Evolutionary conservation across 2,888 invertebrate genomes (phyloP), one percentile per base, ranked within the genome.

Genomic region (Heliconius hortense): DNA sequence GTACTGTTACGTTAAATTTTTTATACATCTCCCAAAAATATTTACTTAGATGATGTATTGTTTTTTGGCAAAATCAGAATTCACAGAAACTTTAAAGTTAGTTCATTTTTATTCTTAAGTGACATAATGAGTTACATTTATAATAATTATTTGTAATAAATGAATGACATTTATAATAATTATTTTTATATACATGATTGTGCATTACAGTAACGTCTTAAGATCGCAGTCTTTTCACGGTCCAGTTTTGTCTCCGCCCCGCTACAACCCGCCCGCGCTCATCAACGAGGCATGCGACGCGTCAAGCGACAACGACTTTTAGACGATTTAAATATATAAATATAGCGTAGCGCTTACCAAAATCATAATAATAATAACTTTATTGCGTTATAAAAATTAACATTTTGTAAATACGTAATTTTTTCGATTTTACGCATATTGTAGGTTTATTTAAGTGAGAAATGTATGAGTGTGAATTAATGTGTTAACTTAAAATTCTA

Each of bases 161-260:
- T 73, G 77, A 35, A 43, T 73, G 77, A 15, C 79, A 53, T 43
- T 43, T 74, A 43, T 18, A 53, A 35, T 68, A 24, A 24, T 48
- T 43, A 75, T 35, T 60, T 43, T 26, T 18, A 13, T 80, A 87
- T n/a, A n/a, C 21, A 56, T 11, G 11, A 56, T 56, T n/a, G 4
- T n/a, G 11, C 4, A 87, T 60, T 60, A 75, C 93, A 94, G 94
- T 85, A 94, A 93, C 83, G 95, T 95, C 80, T 91, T 95, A 78
- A 93, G 95, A 82, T 95, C 95, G 81, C 95, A 95, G 87, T 95
- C 95, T 79, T 95, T 95, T 88, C 95, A 95, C 87, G 95, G 95
- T 68, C 95, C 94, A 56, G 90, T 94, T 82, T 84, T 92, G 80
- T 90, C 91, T 24, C 84, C 89, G 39, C 82, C 87, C 24, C 89